Conservation (phyloP, 2,797 vertebrate genomes). For the Miichthys miiuy region DNA sequence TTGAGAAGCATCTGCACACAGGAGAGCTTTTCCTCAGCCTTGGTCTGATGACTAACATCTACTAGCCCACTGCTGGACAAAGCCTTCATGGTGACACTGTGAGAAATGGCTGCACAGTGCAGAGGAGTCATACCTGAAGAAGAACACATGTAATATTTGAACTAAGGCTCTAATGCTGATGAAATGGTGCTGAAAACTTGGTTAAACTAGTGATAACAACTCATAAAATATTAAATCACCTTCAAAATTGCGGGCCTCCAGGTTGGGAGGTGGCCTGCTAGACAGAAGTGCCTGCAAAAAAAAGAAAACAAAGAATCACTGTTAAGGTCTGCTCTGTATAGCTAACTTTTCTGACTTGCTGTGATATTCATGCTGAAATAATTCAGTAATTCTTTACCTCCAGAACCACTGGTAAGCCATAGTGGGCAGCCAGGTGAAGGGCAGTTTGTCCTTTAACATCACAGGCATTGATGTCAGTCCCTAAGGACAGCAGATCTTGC, state of each 20-base stretch:
- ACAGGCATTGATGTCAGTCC: slow-evolving; percentile 88
- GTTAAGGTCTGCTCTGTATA: background rate
- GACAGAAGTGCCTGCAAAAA: slow-evolving; percentile 79
- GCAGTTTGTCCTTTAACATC: slow-evolving; percentile 91
- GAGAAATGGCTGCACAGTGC: slow-evolving; percentile 91
- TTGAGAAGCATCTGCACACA: slow-evolving; percentile 87
- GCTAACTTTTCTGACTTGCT: background rate
- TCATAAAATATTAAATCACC: slow-evolving; percentile 75
- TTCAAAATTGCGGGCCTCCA: slow-evolving; percentile 93
- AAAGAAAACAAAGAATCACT: slow-evolving; percentile 3
- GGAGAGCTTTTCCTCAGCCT: slow-evolving; percentile 81
- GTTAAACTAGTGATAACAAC: background rate
- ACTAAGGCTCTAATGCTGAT: background rate
- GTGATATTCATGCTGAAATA: background rate
- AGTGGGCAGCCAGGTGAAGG: slow-evolving; percentile 90
- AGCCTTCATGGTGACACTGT: slow-evolving; percentile 84
- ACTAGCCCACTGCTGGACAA: slow-evolving; percentile 54
- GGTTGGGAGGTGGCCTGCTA: slow-evolving; percentile 72
- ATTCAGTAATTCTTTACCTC: slow-evolving; percentile 78
- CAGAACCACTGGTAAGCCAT: slow-evolving; percentile 88
- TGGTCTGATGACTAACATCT: slow-evolving; percentile 72
- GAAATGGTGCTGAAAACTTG: background rate
- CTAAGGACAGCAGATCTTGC: slow-evolving; percentile 88
- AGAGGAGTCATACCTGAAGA: slow-evolving; percentile 90
- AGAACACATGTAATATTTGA: background rate